These are phyloP conservation scores for Rhadinocentrus ornatus DNA, from an alignment of 2,797 vertebrate genomes.

Conservation along the genomic window DNA sequence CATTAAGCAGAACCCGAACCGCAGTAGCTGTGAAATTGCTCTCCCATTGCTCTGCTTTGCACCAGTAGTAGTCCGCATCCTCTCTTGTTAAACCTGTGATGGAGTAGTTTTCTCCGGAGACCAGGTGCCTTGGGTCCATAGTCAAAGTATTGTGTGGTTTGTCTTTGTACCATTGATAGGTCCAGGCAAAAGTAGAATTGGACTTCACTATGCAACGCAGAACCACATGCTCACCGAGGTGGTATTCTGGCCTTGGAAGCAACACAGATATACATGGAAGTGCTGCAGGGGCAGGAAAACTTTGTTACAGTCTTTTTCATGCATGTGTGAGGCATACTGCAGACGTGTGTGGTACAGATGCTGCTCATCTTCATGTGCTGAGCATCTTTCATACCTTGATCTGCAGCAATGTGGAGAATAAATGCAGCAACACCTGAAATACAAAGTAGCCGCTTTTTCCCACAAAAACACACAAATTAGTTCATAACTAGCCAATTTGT, in stretches of 20 bases:
- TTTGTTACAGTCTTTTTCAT: background rate
- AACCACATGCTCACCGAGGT: constrained; percentile 60
- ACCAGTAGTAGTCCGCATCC: constrained; percentile 62
- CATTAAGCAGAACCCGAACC: constrained; percentile 35
- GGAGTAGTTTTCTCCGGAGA: constrained; percentile 59
- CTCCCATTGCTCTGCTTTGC: constrained; percentile 43
- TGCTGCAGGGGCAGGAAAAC: constrained; percentile 47
- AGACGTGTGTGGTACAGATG: background rate
- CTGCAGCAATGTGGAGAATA: constrained; percentile 27
- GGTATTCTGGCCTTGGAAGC: constrained; percentile 63
- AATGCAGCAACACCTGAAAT: constrained; percentile 65
- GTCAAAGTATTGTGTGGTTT: background rate
- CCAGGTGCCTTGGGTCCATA: constrained; percentile 45
- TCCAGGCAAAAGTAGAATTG: constrained; percentile 34
- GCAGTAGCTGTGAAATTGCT: constrained; percentile 22
- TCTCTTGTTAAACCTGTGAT: constrained; percentile 58
- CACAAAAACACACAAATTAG: constrained; percentile 22
- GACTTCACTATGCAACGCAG: constrained; percentile 55
- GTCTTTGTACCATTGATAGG: constrained; percentile 57
- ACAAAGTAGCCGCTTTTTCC: constrained; percentile 22
- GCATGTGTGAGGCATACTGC: background rate
- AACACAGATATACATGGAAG: constrained; percentile 49
- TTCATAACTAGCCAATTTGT: constrained; percentile 28
- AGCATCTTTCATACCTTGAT: constrained; percentile 53
- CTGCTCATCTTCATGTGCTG: background rate